Percentiles rank a stretch among this genome's conserved stretches.
Evolutionary conservation across 2,113 vertebrate genomes (phyloP).

Genomic region (Octodon degus): DNA sequence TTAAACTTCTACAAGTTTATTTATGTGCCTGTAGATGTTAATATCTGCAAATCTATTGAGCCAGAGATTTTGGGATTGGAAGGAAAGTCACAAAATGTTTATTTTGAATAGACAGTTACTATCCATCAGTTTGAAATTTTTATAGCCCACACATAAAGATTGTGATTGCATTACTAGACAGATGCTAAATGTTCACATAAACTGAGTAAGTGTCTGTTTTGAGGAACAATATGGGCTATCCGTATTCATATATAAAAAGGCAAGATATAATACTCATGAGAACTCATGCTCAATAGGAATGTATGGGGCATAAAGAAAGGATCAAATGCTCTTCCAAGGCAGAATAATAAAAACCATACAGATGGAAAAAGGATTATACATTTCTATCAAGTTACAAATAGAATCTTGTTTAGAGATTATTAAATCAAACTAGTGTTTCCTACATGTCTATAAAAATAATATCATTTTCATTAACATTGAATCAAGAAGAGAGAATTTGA

Average conservation of each 20-base stretch:
- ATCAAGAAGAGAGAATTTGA: background rate
- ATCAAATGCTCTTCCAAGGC: constrained; percentile 49
- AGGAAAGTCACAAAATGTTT: constrained; percentile 43
- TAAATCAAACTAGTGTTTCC: background rate
- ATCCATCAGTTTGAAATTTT: constrained; percentile 61
- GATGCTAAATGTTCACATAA: constrained; percentile 70
- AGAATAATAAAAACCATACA: background rate
- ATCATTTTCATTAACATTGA: background rate
- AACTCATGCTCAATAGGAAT: constrained; percentile 52
- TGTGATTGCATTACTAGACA: constrained; percentile 67
- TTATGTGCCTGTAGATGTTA: background rate
- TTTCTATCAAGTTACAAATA: constrained; percentile 66
- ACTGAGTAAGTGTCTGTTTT: constrained; percentile 59
- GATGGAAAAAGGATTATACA: background rate
- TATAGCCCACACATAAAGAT: constrained; percentile 53
- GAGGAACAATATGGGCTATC: constrained; percentile 58
- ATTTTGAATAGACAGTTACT: constrained; percentile 44
- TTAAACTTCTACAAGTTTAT: background rate
- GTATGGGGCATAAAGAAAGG: background rate
- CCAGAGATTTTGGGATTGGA: background rate
- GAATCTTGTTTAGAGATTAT: constrained; percentile 51
- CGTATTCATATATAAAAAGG: constrained; percentile 63
- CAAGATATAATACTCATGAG: constrained; percentile 39
- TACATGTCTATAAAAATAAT: background rate
- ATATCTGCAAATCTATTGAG: background rate